These are phyloP conservation scores for Caenorhabditis imperialis DNA, from an alignment of 2,888 invertebrate genomes.

Conservation along the genomic window DNA sequence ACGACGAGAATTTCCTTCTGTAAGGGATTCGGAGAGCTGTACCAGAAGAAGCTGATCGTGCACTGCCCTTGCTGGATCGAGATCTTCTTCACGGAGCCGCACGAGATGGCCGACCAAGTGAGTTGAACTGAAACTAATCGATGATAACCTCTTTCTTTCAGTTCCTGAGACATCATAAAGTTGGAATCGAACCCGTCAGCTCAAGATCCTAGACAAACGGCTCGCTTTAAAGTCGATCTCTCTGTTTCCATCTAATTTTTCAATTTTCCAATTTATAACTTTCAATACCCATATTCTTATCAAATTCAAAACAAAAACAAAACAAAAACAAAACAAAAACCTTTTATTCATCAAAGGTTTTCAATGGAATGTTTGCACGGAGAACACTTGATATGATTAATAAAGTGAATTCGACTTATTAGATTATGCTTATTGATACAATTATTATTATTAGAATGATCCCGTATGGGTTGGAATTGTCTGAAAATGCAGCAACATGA, in stretches of 20 bases:
- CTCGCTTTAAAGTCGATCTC: no score
- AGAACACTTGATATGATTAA: not conserved
- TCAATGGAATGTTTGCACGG: conserved; percentile 8
- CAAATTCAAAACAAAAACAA: no score
- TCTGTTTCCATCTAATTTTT: no score
- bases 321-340: no score
- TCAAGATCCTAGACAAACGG: no score
- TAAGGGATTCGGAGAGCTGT: conserved; percentile 99
- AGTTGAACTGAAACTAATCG: not conserved
- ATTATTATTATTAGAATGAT: conserved; percentile 9
- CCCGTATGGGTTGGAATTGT: conserved; percentile 51
- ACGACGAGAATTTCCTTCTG: conserved; percentile 98
- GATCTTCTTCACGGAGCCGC: conserved; percentile 80
- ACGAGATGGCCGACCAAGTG: conserved; percentile 5
- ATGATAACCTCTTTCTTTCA: not conserved
- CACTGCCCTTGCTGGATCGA: conserved; percentile 99
- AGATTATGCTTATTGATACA: not conserved
- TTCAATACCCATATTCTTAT: no score
- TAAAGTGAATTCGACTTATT: conserved; percentile 1
- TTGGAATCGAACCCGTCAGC: not conserved
- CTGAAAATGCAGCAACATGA: conserved; percentile 36
- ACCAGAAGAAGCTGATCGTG: conserved; percentile 91
- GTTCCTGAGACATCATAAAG: not conserved
- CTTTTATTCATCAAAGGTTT: no score
- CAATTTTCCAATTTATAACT: no score